phyloP scores from a whole-genome alignment of 2,888 invertebrate species.

The Sclerodermus sp. region DNA sequence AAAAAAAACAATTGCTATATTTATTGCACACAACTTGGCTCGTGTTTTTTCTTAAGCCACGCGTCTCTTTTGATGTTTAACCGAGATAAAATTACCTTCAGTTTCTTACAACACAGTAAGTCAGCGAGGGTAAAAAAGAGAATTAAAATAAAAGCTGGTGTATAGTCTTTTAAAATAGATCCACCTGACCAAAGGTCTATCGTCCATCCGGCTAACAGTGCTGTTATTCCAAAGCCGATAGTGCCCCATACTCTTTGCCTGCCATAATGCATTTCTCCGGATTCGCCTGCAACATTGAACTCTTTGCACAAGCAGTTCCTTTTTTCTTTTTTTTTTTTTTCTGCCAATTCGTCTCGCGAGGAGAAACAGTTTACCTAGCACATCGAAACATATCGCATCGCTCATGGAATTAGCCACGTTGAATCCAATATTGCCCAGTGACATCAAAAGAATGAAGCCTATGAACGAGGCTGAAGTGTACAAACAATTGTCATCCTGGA shows the following conservation, averaged over 20 bases:
- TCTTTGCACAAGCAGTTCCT: background rate
- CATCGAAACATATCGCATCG: constrained; percentile 89
- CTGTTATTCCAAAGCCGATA: constrained; percentile 75
- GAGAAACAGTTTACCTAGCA: constrained; percentile 65
- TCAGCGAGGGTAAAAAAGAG: constrained; percentile 68
- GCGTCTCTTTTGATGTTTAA: too few species aligned
- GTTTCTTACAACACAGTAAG: constrained; percentile 66
- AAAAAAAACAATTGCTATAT: constrained; percentile 6
- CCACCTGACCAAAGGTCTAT: constrained; percentile 68
- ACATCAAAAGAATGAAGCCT: constrained; percentile 73
- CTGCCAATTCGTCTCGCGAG: too few species aligned
- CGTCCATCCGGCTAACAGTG: constrained; percentile 70
- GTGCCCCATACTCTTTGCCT: constrained; percentile 83
- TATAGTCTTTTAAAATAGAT: constrained; percentile 65
- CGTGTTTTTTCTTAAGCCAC: too few species aligned
- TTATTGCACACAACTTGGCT: background rate
- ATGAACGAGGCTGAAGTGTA: constrained; percentile 71
- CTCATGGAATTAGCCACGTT: constrained; percentile 85
- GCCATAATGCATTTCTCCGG: constrained; percentile 72
- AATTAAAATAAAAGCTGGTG: constrained; percentile 73
- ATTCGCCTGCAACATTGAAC: constrained; percentile 62
- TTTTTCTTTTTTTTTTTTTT: background rate
- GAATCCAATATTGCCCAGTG: constrained; percentile 75
- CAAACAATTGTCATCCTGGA: constrained; percentile 48
- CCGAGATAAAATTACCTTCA: too few species aligned